These are phyloP conservation scores for Anoplopoma fimbria DNA, from an alignment of 2,113 vertebrate species.

Conservation along the genomic window DNA sequence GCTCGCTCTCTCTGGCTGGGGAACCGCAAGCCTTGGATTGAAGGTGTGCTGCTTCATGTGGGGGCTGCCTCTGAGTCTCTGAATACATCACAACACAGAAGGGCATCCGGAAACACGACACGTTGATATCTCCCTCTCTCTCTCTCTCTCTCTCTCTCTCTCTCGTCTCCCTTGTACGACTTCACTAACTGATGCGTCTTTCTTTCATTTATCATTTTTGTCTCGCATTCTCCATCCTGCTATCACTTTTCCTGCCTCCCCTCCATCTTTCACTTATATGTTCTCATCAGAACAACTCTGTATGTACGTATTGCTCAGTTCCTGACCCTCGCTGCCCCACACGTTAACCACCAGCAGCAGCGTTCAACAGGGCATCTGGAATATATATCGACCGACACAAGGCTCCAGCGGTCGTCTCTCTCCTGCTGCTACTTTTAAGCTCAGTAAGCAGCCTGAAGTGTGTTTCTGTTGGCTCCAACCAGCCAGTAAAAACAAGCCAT, in stretches of 20 bases:
- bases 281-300: constrained; percentile 14
- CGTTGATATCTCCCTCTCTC: constrained; percentile 19
- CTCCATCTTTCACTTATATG: neutral
- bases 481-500: constrained; percentile 32
- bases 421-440: constrained; percentile 29
- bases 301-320: constrained; percentile 9
- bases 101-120: constrained; percentile 26
- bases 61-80: constrained; percentile 37
- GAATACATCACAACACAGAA: constrained; percentile 56
- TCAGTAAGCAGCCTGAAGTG: constrained; percentile 27
- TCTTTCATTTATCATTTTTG: neutral
- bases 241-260: neutral
- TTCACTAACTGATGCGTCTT: neutral
- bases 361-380: constrained; percentile 45
- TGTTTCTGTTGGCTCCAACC: constrained; percentile 38
- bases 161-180: neutral
- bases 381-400: constrained; percentile 15
- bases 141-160: neutral
- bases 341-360: constrained; percentile 28
- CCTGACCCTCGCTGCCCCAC: constrained; percentile 44
- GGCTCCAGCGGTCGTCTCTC: constrained; percentile 19
- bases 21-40: constrained; percentile 43
- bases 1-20: neutral
- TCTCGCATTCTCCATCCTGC: neutral
- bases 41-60: constrained; percentile 46